These are phyloP conservation scores for Andricus quercusramuli DNA, from an alignment of 2,888 invertebrate genomes.

Conservation along the genomic window DNA sequence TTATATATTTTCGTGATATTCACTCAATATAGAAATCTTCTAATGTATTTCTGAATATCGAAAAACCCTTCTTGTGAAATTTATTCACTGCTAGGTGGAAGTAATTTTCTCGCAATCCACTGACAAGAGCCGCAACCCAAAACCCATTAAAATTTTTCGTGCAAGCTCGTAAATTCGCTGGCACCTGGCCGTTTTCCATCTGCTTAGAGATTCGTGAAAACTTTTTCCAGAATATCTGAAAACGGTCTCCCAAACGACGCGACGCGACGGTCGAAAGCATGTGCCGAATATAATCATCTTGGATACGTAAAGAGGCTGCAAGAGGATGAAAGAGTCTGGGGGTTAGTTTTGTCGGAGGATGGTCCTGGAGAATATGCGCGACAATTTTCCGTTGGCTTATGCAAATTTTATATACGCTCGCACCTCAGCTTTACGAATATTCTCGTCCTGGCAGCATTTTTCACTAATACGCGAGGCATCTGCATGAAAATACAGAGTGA, in stretches of 20 bases:
- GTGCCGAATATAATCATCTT: constrained; percentile 34
- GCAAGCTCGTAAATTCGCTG: constrained; percentile 4
- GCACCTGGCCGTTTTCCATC: constrained; percentile 9
- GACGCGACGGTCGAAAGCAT: constrained; percentile 15
- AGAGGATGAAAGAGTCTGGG: constrained; percentile 44
- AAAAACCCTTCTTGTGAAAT: not conserved
- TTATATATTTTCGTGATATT: too few relatives aligned
- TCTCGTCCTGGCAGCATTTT: constrained; percentile 51
- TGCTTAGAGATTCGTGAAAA: constrained; percentile 20
- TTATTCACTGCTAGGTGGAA: not conserved
- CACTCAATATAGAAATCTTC: not conserved
- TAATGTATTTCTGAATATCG: not conserved
- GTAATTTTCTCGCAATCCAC: not conserved
- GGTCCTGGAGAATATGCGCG: constrained; percentile 54
- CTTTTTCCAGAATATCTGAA: constrained; percentile 24
- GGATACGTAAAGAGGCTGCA: constrained; percentile 5
- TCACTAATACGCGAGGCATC: constrained; percentile 52
- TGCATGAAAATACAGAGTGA: constrained; percentile 50
- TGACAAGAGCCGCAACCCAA: not conserved
- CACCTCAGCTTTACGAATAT: constrained; percentile 50
- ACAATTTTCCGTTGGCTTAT: constrained; percentile 61
- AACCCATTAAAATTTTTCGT: constrained; percentile 17
- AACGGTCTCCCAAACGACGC: not conserved
- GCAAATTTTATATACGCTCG: constrained; percentile 56
- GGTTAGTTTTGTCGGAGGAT: constrained; percentile 42